Evolutionary conservation across 2,888 invertebrate species (phyloP), one percentile per base, ranked within the genome.

Genomic region (Zele albiditarsus): DNA sequence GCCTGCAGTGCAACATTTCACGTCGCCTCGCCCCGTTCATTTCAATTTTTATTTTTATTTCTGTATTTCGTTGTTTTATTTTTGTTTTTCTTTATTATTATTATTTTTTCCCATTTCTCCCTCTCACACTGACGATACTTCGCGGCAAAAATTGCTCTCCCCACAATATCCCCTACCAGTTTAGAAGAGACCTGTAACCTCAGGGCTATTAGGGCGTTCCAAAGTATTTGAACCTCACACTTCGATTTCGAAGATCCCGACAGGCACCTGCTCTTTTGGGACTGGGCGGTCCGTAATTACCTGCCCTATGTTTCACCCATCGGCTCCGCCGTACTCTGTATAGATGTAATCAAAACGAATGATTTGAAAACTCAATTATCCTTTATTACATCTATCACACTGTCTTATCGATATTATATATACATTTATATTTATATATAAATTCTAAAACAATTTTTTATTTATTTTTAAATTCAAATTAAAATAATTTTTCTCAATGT

Each of bases 321-420:
- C 85, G 84, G 84, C 82, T 83, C 82, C 74, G 60, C 73, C 69
- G 38, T 71, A 71, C 72, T 20, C 20, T 80, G 83, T 82, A 84
- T 87, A 86, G 86, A 87, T 87, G 85, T 85, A 87, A 88, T 88
- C 86, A 86, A 86, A 86, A 87, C 84, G 86, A 85, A 87, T 85
- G 85, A 87, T 88, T 86, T 87, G 87, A 87, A 88, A 88, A 87
- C 87, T 88, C 87, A 87, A 88, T 88, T 88, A 88, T 86, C 86
- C 84, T 81, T 87, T 83, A 87, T 87, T 87, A 87, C 84, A 83
- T 83, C 84, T 84, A 84, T 86, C 84, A 42, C 25, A 62, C 60
- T 57, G 58, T 70, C 60, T 49, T 75, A 71, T 67, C 60, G 49
- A 53, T 38, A 31, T n/a, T 33, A 23, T 65, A 33, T 27, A 65